Base-by-base conservation (phyloP, 2,797 vertebrate genomes). In the Hybognathus amarus region DNA sequence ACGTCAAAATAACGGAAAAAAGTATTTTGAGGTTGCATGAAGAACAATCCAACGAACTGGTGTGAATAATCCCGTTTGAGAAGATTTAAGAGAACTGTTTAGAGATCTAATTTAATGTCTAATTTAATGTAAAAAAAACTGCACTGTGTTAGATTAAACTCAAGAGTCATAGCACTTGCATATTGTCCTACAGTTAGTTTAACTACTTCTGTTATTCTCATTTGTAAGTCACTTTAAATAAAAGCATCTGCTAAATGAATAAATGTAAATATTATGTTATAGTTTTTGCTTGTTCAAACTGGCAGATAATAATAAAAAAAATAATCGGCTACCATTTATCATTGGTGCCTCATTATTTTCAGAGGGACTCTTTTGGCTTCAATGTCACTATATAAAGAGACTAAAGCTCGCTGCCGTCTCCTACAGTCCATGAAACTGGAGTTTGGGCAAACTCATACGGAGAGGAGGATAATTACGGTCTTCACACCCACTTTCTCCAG, bases 401-500 rank as follows among this genome's bases (percentile, higher is more conserved):
- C 67, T 45, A 42, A 69, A 69, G 22, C 66, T 24, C 45, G 17
- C 27, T 22, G 47, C 24, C 20, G 30, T 52, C 13, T 75, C 22
- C 6, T 52, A 33, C 50, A 80, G 50, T 54, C n/a, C 24, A 70
- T 22, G 27, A 45, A 70, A 70, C 67, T 22, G 10, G 83, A 87
- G 17, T 61, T 27, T n/a, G 52, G 52, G 9, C 20, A 56, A 56
- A 56, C 22, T 56, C 6, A 10, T 91, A 88, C 90, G 88, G 88
- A 90, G 86, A 83, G 80, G 68, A 33, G 10, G 90, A 93, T 93
- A 92, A 93, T 93, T 93, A 87, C 66, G 84, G 90, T 92, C 90
- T 90, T 90, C 91, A 91, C 91, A 89, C 87, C 87, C 86, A 88
- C 88, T 77, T 89, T 92, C 91, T 90, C 93, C 91, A 93, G 86